Conservation (phyloP, 1,140 invertebrate species). For the Papilio xuthus region DNA sequence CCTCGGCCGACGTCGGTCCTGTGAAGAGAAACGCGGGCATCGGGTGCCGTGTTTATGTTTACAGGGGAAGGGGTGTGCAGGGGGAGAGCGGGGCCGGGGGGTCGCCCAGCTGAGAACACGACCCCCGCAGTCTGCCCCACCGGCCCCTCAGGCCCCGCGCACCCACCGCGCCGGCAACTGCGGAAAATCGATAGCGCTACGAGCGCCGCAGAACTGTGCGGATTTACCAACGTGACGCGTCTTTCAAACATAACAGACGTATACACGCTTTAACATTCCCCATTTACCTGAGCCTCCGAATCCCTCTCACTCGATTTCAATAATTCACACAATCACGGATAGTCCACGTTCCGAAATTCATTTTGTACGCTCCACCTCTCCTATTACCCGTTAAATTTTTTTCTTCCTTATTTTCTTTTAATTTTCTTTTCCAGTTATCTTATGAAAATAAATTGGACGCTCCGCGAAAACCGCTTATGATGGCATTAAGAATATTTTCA, state of each 20-base stretch:
- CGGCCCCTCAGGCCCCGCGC: constrained; percentile 36
- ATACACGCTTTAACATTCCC: constrained; percentile 41
- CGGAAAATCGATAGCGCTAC: constrained; percentile 76
- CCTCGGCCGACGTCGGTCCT: constrained; percentile 74
- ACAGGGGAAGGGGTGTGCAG: constrained; percentile 52
- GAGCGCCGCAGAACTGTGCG: constrained; percentile 68
- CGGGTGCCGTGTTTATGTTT: constrained; percentile 76
- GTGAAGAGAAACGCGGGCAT: constrained; percentile 54
- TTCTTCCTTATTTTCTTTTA: constrained; percentile 43
- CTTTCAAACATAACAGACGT: constrained; percentile 51
- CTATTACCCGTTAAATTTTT: background rate
- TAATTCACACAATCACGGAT: constrained; percentile 43
- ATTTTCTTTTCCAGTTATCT: constrained; percentile 50
- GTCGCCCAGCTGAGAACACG: constrained; percentile 65
- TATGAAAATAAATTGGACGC: constrained; percentile 52
- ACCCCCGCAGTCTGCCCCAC: constrained; percentile 37
- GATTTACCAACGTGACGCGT: constrained; percentile 61
- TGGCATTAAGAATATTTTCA: constrained; percentile 49
- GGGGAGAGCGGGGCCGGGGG: constrained; percentile 31
- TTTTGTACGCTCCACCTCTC: constrained; percentile 32
- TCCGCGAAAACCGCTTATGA: constrained; percentile 47
- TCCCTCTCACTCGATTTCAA: constrained; percentile 45
- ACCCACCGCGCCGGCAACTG: constrained; percentile 49
- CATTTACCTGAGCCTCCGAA: constrained; percentile 44
- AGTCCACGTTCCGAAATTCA: constrained; percentile 28